Conservation (phyloP, 2,888 invertebrate species). For the Argyresthia goedartella region DNA sequence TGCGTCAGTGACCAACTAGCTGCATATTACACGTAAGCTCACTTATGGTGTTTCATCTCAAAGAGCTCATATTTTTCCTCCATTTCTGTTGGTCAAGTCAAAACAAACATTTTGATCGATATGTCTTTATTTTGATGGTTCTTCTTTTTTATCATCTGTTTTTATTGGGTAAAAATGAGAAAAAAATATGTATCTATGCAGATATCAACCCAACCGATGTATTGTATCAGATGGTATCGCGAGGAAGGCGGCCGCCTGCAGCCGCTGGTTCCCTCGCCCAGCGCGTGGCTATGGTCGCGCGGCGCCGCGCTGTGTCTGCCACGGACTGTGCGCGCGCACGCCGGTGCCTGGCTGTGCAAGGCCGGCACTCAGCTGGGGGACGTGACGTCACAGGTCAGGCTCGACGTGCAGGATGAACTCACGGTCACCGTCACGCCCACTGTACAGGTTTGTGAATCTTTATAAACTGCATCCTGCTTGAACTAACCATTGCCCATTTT, state of each 20-base stretch:
- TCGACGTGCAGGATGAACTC: constrained; percentile 73
- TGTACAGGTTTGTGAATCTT: constrained; percentile 55
- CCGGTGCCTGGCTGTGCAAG: constrained; percentile 78
- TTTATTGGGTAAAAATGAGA: no score
- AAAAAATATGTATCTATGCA: no score
- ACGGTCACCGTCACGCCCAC: constrained; percentile 70
- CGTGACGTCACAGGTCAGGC: constrained; percentile 72
- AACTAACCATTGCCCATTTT: no score
- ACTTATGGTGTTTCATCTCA: no score
- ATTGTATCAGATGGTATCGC: constrained; percentile 71
- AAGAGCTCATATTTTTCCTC: no score
- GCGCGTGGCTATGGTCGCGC: constrained; percentile 75
- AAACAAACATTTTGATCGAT: no score
- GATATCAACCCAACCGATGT: no score
- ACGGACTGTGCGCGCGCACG: constrained; percentile 71
- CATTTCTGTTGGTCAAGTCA: no score
- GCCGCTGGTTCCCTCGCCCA: constrained; percentile 59
- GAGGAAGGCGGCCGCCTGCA: constrained; percentile 65
- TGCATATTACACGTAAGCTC: no score
- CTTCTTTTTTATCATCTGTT: no score
- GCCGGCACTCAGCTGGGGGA: constrained; percentile 80
- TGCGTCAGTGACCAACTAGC: no score
- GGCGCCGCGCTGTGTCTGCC: constrained; percentile 78
- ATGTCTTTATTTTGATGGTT: no score
- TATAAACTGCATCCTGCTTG: background rate